Conservation (phyloP, 2,888 invertebrate genomes). For the Keiferia lycopersicella region DNA sequence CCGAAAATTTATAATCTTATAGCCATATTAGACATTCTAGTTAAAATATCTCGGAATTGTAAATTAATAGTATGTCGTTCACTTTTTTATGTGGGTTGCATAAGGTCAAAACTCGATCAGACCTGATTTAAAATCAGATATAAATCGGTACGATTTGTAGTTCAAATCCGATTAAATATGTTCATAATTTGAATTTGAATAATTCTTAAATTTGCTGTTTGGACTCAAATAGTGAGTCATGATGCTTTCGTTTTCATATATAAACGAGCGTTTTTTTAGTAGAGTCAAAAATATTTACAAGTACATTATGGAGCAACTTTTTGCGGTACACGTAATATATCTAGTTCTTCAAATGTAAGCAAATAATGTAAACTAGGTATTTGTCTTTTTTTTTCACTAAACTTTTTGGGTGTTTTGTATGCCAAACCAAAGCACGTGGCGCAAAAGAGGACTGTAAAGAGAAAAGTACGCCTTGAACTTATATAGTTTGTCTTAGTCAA, state of each 20-base stretch:
- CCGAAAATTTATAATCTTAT: background rate
- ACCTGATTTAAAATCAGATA: slow-evolving; percentile 31
- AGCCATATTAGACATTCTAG: background rate
- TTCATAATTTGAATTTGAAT: slow-evolving; percentile 50
- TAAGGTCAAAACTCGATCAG: slow-evolving; percentile 31
- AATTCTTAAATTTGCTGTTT: slow-evolving; percentile 35
- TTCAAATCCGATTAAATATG: slow-evolving; percentile 46
- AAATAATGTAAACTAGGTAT: no score
- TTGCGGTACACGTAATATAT: no score
- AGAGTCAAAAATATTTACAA: background rate
- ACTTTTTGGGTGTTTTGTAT: no score
- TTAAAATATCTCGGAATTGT: slow-evolving; percentile 5
- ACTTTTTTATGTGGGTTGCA: slow-evolving; percentile 14
- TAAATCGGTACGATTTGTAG: slow-evolving; percentile 36
- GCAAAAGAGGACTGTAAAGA: no score
- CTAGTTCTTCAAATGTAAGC: no score
- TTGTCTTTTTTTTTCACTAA: no score
- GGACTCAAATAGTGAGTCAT: slow-evolving; percentile 38
- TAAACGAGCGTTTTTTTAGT: slow-evolving; percentile 27
- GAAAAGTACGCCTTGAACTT: no score
- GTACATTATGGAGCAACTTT: no score
- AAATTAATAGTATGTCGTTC: slow-evolving; percentile 14
- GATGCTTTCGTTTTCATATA: slow-evolving; percentile 31
- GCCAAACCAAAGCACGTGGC: no score
- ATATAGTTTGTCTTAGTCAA: no score